Conservation (phyloP, 1,140 invertebrate species). For the Leptopilina clavipes region DNA sequence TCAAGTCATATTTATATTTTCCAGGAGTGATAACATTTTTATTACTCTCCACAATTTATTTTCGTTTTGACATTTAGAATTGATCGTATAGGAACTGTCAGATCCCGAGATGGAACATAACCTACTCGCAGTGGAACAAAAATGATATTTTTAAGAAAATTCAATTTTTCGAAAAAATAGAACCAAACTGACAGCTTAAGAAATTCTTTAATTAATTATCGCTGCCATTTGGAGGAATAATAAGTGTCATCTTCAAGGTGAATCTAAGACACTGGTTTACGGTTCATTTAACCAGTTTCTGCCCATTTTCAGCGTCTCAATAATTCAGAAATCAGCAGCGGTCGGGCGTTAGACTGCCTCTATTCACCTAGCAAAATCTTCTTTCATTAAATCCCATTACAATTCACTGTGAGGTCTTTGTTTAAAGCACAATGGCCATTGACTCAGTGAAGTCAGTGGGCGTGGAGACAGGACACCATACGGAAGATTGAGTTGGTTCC, state of each 20-base stretch:
- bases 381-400: conserved; percentile 67
- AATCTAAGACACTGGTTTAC: conserved; percentile 44
- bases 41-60: too few species aligned
- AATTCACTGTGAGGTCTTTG: conserved; percentile 63
- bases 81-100: too few species aligned
- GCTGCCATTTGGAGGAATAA: background rate
- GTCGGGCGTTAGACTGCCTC: conserved; percentile 35
- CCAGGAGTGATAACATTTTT: too few species aligned
- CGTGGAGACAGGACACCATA: conserved; percentile 62
- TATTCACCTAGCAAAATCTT: conserved; percentile 52
- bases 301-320: conserved; percentile 48
- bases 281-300: conserved; percentile 59
- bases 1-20: too few species aligned
- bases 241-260: background rate
- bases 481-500: conserved; percentile 60
- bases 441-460: conserved; percentile 58
- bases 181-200: background rate
- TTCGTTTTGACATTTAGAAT: too few species aligned
- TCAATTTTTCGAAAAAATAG: too few species aligned
- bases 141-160: too few species aligned
- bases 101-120: too few species aligned
- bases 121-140: too few species aligned
- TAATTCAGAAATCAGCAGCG: conserved; percentile 61
- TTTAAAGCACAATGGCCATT: conserved; percentile 67
- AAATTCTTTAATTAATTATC: background rate